Conservation (phyloP, 1,140 invertebrate genomes). For the Drosophila repleta region DNA sequence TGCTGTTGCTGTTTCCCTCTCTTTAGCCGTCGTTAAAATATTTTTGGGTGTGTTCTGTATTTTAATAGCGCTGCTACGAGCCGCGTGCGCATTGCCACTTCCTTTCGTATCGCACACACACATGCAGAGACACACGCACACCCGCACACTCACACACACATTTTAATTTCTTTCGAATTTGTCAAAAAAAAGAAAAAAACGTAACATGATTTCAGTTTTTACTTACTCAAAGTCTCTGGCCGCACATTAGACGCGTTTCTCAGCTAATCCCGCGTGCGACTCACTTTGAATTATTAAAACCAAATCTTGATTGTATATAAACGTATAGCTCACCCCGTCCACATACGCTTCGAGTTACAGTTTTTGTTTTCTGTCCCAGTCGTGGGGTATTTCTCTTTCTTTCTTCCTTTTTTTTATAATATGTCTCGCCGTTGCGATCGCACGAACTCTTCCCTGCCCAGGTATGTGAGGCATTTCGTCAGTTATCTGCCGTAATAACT, state of each 20-base stretch:
- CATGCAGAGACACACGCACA: constrained; percentile 23
- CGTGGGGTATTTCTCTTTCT: constrained; percentile 25
- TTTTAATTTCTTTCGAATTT: constrained; percentile 81
- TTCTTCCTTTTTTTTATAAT: constrained; percentile 63
- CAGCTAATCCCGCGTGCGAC: constrained; percentile 72
- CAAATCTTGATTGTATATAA: constrained; percentile 74
- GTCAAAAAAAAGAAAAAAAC: constrained; percentile 68
- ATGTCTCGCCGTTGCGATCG: constrained; percentile 61
- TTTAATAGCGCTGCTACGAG: constrained; percentile 70
- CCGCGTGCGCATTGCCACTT: constrained; percentile 71
- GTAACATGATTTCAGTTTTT: constrained; percentile 82
- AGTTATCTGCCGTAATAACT: constrained; percentile 35
- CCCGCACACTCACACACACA: constrained; percentile 13
- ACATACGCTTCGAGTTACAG: constrained; percentile 19
- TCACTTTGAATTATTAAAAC: constrained; percentile 81
- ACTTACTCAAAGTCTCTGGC: constrained; percentile 61
- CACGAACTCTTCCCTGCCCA: constrained; percentile 60
- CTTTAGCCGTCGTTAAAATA: constrained; percentile 71
- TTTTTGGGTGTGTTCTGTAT: constrained; percentile 82
- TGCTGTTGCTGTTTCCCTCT: constrained; percentile 48
- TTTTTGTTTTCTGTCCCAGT: not conserved
- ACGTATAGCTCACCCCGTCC: constrained; percentile 10
- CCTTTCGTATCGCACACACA: constrained; percentile 63
- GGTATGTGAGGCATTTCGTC: constrained; percentile 39
- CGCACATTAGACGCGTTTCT: constrained; percentile 52